phyloP scores from a whole-genome alignment of 2,888 invertebrate genomes.

The Priocnemis perturbator region DNA sequence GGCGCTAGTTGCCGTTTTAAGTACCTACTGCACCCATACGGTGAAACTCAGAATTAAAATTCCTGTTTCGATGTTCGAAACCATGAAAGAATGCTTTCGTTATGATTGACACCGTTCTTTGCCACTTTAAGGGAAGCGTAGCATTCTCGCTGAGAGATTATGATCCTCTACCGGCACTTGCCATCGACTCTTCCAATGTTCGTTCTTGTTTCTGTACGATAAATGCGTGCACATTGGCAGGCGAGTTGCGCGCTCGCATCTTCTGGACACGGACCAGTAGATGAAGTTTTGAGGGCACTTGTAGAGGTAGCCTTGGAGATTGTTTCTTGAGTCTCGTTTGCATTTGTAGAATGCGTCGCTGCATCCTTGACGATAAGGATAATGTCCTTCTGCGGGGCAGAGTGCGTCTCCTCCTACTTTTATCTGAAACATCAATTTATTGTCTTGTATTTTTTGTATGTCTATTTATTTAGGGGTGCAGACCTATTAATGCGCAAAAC shows the following conservation, averaged over 20 bases:
- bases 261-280: slow-evolving; percentile 86
- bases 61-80: too few species aligned
- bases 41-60: neutral
- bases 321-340: slow-evolving; percentile 75
- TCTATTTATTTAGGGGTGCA: too few species aligned
- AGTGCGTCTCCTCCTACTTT: slow-evolving; percentile 78
- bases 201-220: slow-evolving; percentile 52
- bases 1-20: slow-evolving; percentile 5
- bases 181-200: slow-evolving; percentile 61
- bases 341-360: slow-evolving; percentile 85
- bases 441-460: too few species aligned
- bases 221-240: slow-evolving; percentile 78
- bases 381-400: slow-evolving; percentile 84
- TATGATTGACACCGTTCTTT: neutral
- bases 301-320: slow-evolving; percentile 82
- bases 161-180: slow-evolving; percentile 63
- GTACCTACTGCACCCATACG: too few species aligned
- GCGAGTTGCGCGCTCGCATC: slow-evolving; percentile 82
- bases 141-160: slow-evolving; percentile 63
- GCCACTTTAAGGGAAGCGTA: slow-evolving; percentile 42
- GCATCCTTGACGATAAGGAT: slow-evolving; percentile 83
- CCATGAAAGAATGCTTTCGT: too few species aligned
- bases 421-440: slow-evolving; percentile 76
- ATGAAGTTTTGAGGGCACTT: slow-evolving; percentile 86
- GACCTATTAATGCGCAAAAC: too few species aligned